Conservation (phyloP, 2,113 vertebrate species). For the Python bivittatus region DNA sequence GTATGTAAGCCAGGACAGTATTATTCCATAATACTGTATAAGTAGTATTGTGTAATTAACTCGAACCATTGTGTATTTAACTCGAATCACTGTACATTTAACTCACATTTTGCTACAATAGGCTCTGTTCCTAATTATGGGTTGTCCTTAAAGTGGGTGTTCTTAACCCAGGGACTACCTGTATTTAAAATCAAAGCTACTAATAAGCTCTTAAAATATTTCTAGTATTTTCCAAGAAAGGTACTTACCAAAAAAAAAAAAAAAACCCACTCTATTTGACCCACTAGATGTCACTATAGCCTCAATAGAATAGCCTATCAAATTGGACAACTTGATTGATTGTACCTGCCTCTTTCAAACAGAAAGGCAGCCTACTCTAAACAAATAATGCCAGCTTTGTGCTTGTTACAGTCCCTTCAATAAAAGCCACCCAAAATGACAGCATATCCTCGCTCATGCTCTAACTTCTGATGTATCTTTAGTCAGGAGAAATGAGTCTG, state of each 20-base stretch:
- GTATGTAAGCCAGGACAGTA: too few relatives aligned
- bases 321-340: background rate
- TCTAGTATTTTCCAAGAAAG: background rate
- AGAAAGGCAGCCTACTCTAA: background rate
- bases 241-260: background rate
- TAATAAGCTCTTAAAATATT: background rate
- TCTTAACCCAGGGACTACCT: too few relatives aligned
- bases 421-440: background rate
- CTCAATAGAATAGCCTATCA: conserved; percentile 32
- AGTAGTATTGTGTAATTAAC: too few relatives aligned
- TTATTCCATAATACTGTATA: too few relatives aligned
- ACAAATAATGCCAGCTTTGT: background rate
- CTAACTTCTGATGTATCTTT: fast-evolving
- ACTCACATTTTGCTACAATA: too few relatives aligned
- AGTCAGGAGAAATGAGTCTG: fast-evolving
- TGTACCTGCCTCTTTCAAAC: background rate
- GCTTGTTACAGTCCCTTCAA: fast-evolving
- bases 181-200: background rate
- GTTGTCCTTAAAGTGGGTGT: too few relatives aligned
- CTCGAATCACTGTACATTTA: too few relatives aligned
- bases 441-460: fast-evolving
- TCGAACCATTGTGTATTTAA: too few relatives aligned
- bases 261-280: conserved; percentile 2
- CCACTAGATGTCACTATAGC: conserved; percentile 71
- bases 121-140: too few relatives aligned